Conservation (phyloP, 2,888 invertebrate species). For the Pinctada fucata region DNA sequence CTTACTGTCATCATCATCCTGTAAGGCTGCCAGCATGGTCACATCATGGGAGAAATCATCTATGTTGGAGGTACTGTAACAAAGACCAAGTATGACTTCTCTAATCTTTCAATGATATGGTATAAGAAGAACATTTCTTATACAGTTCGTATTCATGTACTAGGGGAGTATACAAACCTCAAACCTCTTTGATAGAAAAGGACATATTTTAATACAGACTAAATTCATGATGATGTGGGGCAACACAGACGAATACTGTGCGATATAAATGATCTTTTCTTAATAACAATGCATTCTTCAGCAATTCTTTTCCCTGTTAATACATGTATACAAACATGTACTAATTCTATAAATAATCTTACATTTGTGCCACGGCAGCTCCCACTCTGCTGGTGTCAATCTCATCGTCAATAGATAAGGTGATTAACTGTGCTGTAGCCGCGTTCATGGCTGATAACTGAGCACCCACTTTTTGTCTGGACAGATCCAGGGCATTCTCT, state of each 20-base stretch:
- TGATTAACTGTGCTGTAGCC: conserved; percentile 97
- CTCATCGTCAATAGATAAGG: conserved; percentile 87
- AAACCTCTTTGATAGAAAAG: too few species aligned
- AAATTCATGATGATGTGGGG: too few species aligned
- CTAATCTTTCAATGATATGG: background rate
- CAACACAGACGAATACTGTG: too few species aligned
- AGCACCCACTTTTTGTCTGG: conserved; percentile 96
- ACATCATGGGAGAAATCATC: conserved; percentile 96
- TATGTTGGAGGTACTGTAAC: conserved; percentile 87
- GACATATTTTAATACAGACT: too few species aligned
- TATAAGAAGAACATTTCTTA: background rate
- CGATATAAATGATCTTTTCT: too few species aligned
- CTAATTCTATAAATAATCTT: conserved; percentile 39
- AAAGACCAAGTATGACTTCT: background rate
- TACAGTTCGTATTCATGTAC: background rate
- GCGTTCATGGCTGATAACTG: conserved; percentile 99
- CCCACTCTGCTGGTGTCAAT: conserved; percentile 97
- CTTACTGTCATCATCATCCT: conserved; percentile 87
- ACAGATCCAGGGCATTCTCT: conserved; percentile 94
- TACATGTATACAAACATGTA: too few species aligned
- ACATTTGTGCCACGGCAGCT: conserved; percentile 96
- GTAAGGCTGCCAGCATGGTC: conserved; percentile 96
- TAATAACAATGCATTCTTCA: too few species aligned
- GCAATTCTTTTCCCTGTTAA: too few species aligned
- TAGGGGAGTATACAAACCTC: too few species aligned